These are phyloP conservation scores for Cyprinodon variegatus DNA, from an alignment of 2,113 vertebrate genomes.

Conservation along the genomic window DNA sequence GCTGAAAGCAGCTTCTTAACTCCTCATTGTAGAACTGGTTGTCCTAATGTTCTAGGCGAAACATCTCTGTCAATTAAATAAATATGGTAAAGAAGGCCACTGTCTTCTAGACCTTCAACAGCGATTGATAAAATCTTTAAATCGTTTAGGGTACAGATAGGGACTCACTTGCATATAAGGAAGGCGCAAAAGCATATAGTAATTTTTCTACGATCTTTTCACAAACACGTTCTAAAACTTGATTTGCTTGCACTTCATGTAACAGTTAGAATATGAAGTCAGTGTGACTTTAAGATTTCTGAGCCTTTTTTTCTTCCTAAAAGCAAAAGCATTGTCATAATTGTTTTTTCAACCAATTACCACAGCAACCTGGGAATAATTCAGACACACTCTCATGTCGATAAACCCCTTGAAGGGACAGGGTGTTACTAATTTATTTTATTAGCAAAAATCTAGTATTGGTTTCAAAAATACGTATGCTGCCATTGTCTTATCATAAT, in stretches of 20 bases:
- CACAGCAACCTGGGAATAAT: background rate
- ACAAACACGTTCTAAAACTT: background rate
- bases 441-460: no score
- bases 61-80: background rate
- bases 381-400: background rate
- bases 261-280: no score
- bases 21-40: background rate
- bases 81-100: background rate
- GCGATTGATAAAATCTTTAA: background rate
- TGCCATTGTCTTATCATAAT: no score
- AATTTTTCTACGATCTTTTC: background rate
- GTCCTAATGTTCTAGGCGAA: background rate
- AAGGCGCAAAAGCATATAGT: background rate
- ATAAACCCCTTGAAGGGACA: no score
- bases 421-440: no score
- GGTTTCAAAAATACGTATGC: no score
- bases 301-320: background rate
- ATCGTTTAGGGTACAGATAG: background rate
- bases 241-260: no score
- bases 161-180: background rate
- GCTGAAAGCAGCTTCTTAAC: background rate
- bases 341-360: background rate
- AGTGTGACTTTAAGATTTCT: background rate
- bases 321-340: background rate
- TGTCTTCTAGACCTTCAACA: background rate